Evolutionary conservation across 2,888 invertebrate genomes (phyloP), one percentile per base, ranked within the genome.

Genomic region (Tinea semifulvella): DNA sequence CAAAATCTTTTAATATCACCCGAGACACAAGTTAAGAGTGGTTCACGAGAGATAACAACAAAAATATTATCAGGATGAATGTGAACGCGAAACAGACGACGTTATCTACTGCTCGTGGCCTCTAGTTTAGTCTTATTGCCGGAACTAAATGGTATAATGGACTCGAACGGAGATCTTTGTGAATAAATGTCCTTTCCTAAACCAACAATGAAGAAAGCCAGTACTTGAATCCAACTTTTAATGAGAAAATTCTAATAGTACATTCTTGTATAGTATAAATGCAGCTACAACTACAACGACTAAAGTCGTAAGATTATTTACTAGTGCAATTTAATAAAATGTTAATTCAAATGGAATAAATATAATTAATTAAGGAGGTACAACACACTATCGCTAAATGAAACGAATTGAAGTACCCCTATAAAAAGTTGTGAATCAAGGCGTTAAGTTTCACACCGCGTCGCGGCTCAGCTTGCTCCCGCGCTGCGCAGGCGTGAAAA

Each of bases 1-100:
- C 80, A 80, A 76, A 71, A 77, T 76, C 76, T 79, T 77, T 79
- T 79, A 79, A 79, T 79, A 80, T 76, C 74, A 63, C 68, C 70
- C 63, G 65, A 67, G 65, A 71, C 66, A n/a, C 67, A 63, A 67
- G 65, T 68, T 68, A 70, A 66, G 69, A 76, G 72, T 70, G 71
- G 73, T 72, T 5, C 71, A 68, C 60, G 58, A 58, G 61, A 64
- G 71, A 79, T 77, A 77, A 77, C 75, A 79, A 76, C 76, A 73
- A 71, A 76, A 75, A 71, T 75, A 73, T 71, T 74, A 3, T 35
- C 14, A n/a, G 3, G 11, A 38, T n/a, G n/a, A n/a, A 22, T 3
- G 35, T 4, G 35, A 7, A 16, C 4, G 35, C 35, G 11, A 35
- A 35, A 35, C 35, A 14, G 35, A 11, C 11, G 7, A 28, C n/a